phyloP scores from a whole-genome alignment of 2,113 vertebrate genomes.

The Notechis scutatus region DNA sequence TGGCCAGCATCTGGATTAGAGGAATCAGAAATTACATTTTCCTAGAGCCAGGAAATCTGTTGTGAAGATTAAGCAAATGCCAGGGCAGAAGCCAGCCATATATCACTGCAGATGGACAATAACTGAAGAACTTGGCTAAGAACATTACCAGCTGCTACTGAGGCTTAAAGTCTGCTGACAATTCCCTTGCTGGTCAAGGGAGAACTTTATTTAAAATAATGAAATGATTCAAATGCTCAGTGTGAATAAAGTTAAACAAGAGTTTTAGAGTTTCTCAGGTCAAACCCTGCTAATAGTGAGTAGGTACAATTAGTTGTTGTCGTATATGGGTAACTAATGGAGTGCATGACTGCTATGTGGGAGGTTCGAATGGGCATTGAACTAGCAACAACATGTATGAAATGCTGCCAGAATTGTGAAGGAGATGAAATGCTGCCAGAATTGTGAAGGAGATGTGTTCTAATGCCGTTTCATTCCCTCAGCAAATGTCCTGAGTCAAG shows the following conservation, averaged over 20 bases:
- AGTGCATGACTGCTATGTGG: constrained; percentile 58
- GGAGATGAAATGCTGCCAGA: constrained; percentile 39
- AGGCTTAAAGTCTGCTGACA: constrained; percentile 65
- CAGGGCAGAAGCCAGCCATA: constrained; percentile 58
- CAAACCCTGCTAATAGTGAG: constrained; percentile 77
- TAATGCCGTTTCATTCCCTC: constrained; percentile 58
- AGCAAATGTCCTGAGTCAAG: constrained; percentile 65
- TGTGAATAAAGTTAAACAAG: constrained; percentile 70
- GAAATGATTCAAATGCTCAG: constrained; percentile 66
- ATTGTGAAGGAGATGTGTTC: constrained; percentile 50
- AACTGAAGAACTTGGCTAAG: constrained; percentile 71
- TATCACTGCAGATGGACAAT: constrained; percentile 65
- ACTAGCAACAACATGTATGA: constrained; percentile 41
- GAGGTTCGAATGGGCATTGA: constrained; percentile 55
- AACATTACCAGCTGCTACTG: constrained; percentile 71
- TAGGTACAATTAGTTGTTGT: constrained; percentile 73
- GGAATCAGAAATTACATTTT: constrained; percentile 75
- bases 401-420: constrained; percentile 44
- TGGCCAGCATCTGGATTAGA: constrained; percentile 67
- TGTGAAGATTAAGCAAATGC: constrained; percentile 67
- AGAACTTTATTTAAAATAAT: constrained; percentile 67
- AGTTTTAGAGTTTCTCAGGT: constrained; percentile 81
- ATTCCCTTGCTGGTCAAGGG: constrained; percentile 82
- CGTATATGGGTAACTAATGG: constrained; percentile 52
- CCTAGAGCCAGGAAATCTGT: constrained; percentile 71